phyloP scores from a whole-genome alignment of 1,140 invertebrate species.

The Seison nebaliae region DNA sequence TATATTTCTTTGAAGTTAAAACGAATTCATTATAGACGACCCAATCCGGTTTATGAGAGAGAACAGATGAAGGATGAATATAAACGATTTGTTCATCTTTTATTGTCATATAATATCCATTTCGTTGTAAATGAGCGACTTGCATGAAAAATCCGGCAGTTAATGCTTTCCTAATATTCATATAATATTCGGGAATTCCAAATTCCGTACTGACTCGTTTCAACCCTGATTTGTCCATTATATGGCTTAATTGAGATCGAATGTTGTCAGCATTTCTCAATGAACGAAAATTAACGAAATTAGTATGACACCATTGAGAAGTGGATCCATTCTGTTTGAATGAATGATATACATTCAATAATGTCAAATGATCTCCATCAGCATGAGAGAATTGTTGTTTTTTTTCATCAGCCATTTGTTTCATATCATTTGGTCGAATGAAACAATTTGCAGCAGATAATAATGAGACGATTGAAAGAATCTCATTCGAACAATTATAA shows the following conservation, averaged over 20 bases:
- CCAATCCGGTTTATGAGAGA: constrained; percentile 98
- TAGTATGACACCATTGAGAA: constrained; percentile 93
- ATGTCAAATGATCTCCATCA: constrained; percentile 83
- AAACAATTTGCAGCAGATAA: constrained; percentile 87
- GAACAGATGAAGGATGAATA: constrained; percentile 83
- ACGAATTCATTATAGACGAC: constrained; percentile 99
- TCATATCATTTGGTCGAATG: constrained; percentile 88
- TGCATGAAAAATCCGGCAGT: constrained; percentile 99
- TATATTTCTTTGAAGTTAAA: constrained; percentile 95
- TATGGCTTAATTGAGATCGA: constrained; percentile 47
- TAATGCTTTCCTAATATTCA: constrained; percentile 87
- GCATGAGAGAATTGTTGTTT: constrained; percentile 98
- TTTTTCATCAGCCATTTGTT: constrained; percentile 89
- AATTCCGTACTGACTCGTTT: constrained; percentile 75
- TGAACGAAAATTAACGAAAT: constrained; percentile 92
- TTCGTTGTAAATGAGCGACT: constrained; percentile 74
- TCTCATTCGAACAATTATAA: constrained; percentile 96
- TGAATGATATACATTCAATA: constrained; percentile 82
- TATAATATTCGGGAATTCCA: constrained; percentile 87
- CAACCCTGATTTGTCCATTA: constrained; percentile 71
- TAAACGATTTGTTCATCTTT: constrained; percentile 98
- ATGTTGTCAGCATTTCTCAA: constrained; percentile 72
- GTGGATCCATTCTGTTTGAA: constrained; percentile 95
- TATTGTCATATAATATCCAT: constrained; percentile 83
- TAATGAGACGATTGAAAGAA: constrained; percentile 94